These are phyloP conservation scores for Rhadinocentrus ornatus DNA, from an alignment of 2,797 vertebrate genomes.

Conservation along the genomic window DNA sequence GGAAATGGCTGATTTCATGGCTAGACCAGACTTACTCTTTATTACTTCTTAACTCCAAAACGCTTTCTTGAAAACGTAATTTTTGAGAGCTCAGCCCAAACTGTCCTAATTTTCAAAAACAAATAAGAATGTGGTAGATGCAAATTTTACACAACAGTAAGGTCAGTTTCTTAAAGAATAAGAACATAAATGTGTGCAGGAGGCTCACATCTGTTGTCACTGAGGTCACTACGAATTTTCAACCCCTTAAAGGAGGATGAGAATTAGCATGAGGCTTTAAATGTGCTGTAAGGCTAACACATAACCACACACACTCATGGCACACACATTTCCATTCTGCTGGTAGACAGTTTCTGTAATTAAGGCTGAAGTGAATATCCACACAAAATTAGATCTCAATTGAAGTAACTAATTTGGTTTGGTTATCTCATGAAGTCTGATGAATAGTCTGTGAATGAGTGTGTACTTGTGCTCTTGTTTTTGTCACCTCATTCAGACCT, in stretches of 20 bases:
- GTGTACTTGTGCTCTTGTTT: not conserved
- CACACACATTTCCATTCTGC: conserved; percentile 26
- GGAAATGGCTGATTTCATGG: not conserved
- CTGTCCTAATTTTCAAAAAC: too few relatives aligned
- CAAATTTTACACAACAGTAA: not conserved
- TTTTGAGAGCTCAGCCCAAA: not conserved
- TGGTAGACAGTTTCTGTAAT: conserved; percentile 65
- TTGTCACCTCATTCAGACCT: not conserved
- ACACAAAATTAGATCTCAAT: conserved; percentile 59
- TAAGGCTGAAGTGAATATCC: conserved; percentile 64
- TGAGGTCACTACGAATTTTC: conserved; percentile 12
- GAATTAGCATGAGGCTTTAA: not conserved
- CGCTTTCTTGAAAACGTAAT: not conserved
- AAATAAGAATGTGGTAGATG: not conserved
- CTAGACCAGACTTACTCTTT: not conserved
- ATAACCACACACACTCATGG: conserved; percentile 5
- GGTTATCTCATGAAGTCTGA: conserved; percentile 58
- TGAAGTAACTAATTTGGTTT: conserved; percentile 61
- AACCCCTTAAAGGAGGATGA: not conserved
- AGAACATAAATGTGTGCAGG: not conserved
- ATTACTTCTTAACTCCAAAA: too few relatives aligned
- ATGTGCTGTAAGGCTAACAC: not conserved
- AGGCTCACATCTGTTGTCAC: not conserved
- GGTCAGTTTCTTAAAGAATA: not conserved
- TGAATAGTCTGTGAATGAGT: conserved; percentile 24